Percentiles rank a stretch among this genome's conserved stretches.
These are phyloP conservation scores for Cydia fagiglandana DNA, from an alignment of 1,140 invertebrate genomes.

Conservation along the genomic window DNA sequence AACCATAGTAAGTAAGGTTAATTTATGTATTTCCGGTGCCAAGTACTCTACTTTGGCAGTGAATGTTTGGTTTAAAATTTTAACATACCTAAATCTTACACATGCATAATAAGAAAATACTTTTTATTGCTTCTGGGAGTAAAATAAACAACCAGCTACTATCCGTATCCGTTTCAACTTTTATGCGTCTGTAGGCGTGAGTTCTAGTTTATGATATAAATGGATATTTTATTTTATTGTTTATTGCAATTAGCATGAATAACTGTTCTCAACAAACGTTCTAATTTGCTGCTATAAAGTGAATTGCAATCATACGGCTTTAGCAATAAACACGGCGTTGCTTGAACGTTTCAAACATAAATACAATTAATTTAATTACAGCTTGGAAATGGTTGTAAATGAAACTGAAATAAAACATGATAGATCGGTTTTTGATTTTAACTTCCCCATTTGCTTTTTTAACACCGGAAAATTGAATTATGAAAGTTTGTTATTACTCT, in stretches of 20 bases:
- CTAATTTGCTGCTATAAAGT: conserved; percentile 1
- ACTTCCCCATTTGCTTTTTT: too few relatives aligned
- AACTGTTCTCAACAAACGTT: not conserved
- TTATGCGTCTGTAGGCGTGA: not conserved
- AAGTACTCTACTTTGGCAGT: too few relatives aligned
- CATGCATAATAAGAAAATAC: too few relatives aligned
- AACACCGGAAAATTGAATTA: too few relatives aligned
- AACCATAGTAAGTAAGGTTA: too few relatives aligned
- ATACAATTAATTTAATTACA: not conserved
- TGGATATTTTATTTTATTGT: conserved; percentile 25
- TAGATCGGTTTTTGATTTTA: too few relatives aligned
- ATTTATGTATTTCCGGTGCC: too few relatives aligned
- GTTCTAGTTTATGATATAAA: not conserved
- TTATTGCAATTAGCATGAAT: not conserved
- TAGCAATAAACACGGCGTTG: conserved; percentile 4
- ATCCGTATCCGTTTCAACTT: not conserved
- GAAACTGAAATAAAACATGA: not conserved
- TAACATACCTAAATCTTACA: too few relatives aligned
- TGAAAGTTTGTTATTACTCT: too few relatives aligned
- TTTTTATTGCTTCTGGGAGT: too few relatives aligned
- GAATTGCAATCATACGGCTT: not conserved
- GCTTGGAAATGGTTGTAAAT: not conserved
- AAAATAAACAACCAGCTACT: too few relatives aligned
- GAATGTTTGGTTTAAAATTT: too few relatives aligned
- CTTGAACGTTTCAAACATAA: not conserved